Conservation (phyloP, 2,797 vertebrate genomes). For the Vespertilio murinus region DNA sequence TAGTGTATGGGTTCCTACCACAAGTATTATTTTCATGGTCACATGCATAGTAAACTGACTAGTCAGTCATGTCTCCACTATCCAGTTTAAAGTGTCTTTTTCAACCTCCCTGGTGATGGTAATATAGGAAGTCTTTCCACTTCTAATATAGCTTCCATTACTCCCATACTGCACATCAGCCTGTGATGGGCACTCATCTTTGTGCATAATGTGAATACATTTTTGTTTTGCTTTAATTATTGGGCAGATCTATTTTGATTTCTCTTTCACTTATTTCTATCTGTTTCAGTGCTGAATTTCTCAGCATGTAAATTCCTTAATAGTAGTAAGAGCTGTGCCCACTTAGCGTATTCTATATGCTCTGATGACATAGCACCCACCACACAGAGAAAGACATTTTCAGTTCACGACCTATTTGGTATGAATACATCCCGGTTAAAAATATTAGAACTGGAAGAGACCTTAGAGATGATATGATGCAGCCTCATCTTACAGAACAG, state of each 20-base stretch:
- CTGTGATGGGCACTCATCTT: background rate
- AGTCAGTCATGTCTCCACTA: background rate
- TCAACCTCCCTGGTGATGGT: background rate
- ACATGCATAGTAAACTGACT: background rate
- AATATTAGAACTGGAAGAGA: background rate
- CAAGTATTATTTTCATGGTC: background rate
- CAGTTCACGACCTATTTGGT: background rate
- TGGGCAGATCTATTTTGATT: background rate
- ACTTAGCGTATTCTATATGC: background rate
- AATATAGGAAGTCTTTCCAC: background rate
- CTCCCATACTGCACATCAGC: background rate
- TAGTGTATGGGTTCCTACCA: background rate
- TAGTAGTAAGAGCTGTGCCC: background rate
- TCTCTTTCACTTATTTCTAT: slow-evolving; percentile 16
- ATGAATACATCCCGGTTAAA: background rate
- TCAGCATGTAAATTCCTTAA: background rate
- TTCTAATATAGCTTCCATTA: background rate
- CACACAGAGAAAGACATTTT: background rate
- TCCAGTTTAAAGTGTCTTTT: background rate
- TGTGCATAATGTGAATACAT: background rate
- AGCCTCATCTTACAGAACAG: background rate
- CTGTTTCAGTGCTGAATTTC: background rate
- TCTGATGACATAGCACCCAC: background rate
- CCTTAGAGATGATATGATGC: background rate
- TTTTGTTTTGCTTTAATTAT: background rate